Percentiles rank a stretch among this genome's conserved stretches.
Conservation (phyloP, 1,140 invertebrate species). For the Mesaphorura yosii region DNA sequence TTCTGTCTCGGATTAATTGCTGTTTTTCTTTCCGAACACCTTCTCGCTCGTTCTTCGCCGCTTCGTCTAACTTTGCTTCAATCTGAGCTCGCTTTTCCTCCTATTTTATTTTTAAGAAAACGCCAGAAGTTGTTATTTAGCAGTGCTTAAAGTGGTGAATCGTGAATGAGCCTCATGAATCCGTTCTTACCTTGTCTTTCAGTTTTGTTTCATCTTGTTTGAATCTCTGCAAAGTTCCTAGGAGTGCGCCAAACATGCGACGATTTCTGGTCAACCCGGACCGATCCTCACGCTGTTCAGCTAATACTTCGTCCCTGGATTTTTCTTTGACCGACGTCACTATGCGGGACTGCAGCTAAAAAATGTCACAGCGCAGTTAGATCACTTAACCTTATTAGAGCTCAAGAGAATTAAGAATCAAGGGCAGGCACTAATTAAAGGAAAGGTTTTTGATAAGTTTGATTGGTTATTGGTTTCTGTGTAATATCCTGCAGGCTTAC, state of each 20-base stretch:
- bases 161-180: background rate
- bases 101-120: no score
- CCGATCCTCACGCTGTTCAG: slow-evolving; percentile 65
- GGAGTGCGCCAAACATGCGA: slow-evolving; percentile 85
- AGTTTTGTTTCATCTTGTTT: slow-evolving; percentile 83
- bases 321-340: slow-evolving; percentile 32
- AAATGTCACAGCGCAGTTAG: slow-evolving; percentile 6
- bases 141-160: no score
- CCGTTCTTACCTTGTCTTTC: slow-evolving; percentile 48
- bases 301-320: slow-evolving; percentile 61
- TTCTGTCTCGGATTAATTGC: slow-evolving; percentile 69
- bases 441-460: background rate
- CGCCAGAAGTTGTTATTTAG: no score
- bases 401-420: background rate
- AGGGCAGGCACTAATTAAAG: no score
- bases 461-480: background rate
- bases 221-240: slow-evolving; percentile 90
- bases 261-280: slow-evolving; percentile 51
- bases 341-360: slow-evolving; percentile 25
- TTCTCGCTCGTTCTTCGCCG: slow-evolving; percentile 73
- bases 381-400: background rate
- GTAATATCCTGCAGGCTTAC: no score
- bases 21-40: slow-evolving; percentile 70
- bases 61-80: slow-evolving; percentile 85
- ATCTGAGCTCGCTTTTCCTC: slow-evolving; percentile 74